Percentiles rank a stretch among this genome's conserved stretches.
phyloP scores from a whole-genome alignment of 2,113 vertebrate genomes.

The Cryptomyrus ogoouensis region DNA sequence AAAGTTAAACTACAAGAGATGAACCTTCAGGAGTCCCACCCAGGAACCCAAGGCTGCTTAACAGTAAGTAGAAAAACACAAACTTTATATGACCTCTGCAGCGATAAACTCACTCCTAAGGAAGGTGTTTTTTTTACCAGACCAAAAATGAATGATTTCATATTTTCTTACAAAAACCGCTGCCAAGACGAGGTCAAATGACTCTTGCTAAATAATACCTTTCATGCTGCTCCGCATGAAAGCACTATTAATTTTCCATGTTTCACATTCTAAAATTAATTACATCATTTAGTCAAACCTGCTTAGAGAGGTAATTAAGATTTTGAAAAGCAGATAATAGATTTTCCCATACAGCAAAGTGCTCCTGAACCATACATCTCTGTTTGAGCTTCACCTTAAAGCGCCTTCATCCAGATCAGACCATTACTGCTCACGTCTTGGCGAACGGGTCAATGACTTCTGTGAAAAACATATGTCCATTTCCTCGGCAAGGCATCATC shows the following conservation, averaged over 20 bases:
- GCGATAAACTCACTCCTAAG: background rate
- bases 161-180: background rate
- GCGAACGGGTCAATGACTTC: background rate
- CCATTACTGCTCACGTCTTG: slow-evolving; percentile 17
- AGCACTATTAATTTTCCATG: slow-evolving; percentile 30
- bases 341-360: slow-evolving; percentile 24
- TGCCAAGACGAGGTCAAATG: slow-evolving; percentile 22
- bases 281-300: slow-evolving; percentile 26
- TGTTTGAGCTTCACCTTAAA: background rate
- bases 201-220: slow-evolving; percentile 16
- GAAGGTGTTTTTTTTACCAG: background rate
- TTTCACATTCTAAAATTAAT: slow-evolving; percentile 39
- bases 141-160: slow-evolving; percentile 9
- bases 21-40: background rate
- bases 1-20: background rate
- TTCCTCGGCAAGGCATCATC: background rate
- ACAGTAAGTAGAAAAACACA: background rate
- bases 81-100: background rate
- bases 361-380: slow-evolving; percentile 18
- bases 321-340: slow-evolving; percentile 28
- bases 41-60: background rate
- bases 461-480: slow-evolving; percentile 27
- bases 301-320: slow-evolving; percentile 29
- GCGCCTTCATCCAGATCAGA: slow-evolving; percentile 15
- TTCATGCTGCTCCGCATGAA: slow-evolving; percentile 17